Conservation (phyloP, 1,140 invertebrate genomes). For the Pseudobourletiella spinata region DNA sequence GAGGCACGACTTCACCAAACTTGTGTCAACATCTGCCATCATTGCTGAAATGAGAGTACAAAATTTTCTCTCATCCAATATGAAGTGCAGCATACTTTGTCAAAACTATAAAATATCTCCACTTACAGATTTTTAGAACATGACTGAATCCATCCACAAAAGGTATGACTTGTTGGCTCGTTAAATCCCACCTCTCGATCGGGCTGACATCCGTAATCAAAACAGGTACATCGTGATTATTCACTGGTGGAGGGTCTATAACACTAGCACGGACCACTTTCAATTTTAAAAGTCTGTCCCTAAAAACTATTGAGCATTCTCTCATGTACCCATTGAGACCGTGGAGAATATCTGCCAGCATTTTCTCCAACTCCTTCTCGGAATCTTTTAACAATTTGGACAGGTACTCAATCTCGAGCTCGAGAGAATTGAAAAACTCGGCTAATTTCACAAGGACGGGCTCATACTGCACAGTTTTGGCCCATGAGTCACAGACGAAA, state of each 20-base stretch:
- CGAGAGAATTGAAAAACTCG: conserved; percentile 59
- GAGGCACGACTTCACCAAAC: conserved; percentile 85
- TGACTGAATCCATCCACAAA: conserved; percentile 90
- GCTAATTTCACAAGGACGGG: conserved; percentile 85
- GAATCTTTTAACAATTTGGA: conserved; percentile 40
- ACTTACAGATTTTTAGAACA: conserved; percentile 58
- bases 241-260: conserved; percentile 63
- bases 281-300: conserved; percentile 29
- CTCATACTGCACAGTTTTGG: conserved; percentile 83
- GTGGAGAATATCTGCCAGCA: conserved; percentile 39
- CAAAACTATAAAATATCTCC: background rate
- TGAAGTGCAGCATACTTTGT: too few species aligned
- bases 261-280: conserved; percentile 35
- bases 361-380: conserved; percentile 38
- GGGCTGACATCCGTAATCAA: conserved; percentile 54
- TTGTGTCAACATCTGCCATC: conserved; percentile 82
- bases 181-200: conserved; percentile 75
- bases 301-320: conserved; percentile 31
- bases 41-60: conserved; percentile 47
- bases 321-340: conserved; percentile 39
- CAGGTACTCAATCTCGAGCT: conserved; percentile 38
- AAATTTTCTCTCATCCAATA: background rate
- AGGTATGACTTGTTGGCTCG: conserved; percentile 77
- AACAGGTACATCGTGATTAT: conserved; percentile 85
- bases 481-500: conserved; percentile 83